A percentile compares a stretch with the other conserved stretches of the same genome.
These are phyloP conservation scores for Lepeophtheirus salmonis DNA, from an alignment of 1,140 invertebrate species.

Conservation along the genomic window DNA sequence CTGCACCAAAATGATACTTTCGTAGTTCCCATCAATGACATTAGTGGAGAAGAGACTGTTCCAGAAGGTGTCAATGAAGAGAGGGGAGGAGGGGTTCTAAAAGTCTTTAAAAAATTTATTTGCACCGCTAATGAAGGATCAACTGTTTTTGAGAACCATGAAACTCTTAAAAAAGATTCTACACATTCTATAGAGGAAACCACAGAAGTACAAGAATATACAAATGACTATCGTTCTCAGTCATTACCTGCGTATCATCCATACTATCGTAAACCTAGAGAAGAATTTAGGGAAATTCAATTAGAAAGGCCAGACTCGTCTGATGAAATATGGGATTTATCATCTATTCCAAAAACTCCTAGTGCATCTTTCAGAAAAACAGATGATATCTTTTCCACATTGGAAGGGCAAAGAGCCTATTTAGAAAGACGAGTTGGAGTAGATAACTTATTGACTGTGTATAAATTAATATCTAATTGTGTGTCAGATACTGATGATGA, in stretches of 20 bases:
- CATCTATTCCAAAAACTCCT: not conserved
- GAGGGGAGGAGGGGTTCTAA: not conserved
- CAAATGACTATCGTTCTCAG: not conserved
- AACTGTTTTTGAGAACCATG: not conserved
- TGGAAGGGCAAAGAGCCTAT: constrained; percentile 2
- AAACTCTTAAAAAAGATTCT: no score
- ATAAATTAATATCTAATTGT: not conserved
- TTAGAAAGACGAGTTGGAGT: constrained; percentile 11
- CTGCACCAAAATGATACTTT: no score
- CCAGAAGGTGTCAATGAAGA: no score
- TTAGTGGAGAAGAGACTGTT: no score
- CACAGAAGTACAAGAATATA: not conserved
- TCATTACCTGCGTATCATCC: constrained; percentile 1
- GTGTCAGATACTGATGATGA: not conserved
- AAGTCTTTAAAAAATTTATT: not conserved
- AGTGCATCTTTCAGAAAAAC: not conserved
- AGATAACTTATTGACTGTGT: not conserved
- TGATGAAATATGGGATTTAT: not conserved
- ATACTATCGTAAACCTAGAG: not conserved
- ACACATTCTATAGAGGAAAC: not conserved
- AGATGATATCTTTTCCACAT: not conserved
- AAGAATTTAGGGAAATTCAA: not conserved
- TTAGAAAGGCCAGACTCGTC: not conserved
- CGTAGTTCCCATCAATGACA: no score
- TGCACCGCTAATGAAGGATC: not conserved